Conservation (phyloP, 2,797 vertebrate species). For the Chiroxiphia lanceolata region DNA sequence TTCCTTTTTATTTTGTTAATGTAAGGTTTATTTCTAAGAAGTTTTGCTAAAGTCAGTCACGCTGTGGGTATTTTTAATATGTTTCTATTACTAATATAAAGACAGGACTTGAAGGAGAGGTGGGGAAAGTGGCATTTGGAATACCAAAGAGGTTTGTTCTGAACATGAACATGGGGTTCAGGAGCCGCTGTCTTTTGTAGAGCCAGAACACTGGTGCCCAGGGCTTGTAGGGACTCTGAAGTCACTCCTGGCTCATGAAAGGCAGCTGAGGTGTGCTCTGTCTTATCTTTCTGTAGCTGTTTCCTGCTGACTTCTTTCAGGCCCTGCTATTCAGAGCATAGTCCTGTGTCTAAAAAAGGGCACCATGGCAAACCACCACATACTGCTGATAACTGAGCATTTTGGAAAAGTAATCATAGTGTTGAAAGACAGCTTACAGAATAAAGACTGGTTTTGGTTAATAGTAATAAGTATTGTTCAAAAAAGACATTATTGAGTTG, state of each 20-base stretch:
- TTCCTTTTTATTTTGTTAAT: background rate
- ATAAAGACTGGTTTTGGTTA: background rate
- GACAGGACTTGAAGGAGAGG: background rate
- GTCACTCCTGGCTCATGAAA: rapidly evolving
- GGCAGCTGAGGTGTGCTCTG: background rate
- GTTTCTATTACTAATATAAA: background rate
- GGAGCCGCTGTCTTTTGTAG: background rate
- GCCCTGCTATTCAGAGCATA: background rate
- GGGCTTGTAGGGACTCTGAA: background rate
- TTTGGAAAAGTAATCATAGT: background rate
- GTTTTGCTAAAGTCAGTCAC: background rate
- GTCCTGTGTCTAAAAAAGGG: background rate
- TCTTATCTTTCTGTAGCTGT: background rate
- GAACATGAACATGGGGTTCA: background rate
- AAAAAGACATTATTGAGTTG: background rate
- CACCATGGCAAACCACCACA: background rate
- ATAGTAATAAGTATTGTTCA: background rate
- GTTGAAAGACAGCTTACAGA: background rate
- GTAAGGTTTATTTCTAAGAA: background rate
- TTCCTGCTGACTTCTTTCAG: background rate
- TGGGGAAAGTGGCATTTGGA: background rate
- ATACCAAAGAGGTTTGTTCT: background rate
- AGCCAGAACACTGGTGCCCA: background rate
- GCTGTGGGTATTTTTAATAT: background rate
- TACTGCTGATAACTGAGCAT: background rate